Conservation (phyloP, 2,888 invertebrate species). For the Monoplex corrugatus region DNA sequence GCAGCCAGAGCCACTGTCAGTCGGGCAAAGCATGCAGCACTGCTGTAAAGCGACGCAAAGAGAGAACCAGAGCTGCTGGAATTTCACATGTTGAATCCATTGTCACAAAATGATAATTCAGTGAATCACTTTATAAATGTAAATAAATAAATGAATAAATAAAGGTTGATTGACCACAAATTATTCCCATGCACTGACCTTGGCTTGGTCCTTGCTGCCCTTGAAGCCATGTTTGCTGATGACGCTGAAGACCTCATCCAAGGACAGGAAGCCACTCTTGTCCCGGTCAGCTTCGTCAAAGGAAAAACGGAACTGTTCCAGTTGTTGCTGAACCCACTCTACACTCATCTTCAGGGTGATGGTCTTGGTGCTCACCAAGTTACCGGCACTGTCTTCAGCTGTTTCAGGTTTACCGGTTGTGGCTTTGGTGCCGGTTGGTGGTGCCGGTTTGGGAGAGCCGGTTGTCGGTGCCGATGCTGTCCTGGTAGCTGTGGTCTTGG, state of each 20-base stretch:
- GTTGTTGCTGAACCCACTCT: conserved; percentile 68
- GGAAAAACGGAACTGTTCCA: conserved; percentile 68
- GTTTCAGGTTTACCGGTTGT: not conserved
- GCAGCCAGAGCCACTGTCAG: no score
- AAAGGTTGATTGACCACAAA: not conserved
- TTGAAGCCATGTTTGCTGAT: conserved; percentile 68
- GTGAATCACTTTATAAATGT: no score
- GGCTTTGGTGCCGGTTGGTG: not conserved
- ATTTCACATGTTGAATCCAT: no score
- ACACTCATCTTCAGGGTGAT: conserved; percentile 57
- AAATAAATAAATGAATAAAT: not conserved
- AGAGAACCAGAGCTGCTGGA: no score
- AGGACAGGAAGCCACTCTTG: conserved; percentile 69
- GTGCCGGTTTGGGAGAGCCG: no score
- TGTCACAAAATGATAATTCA: no score
- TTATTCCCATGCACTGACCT: conserved; percentile 58
- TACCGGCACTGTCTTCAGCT: not conserved
- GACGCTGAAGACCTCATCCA: conserved; percentile 65
- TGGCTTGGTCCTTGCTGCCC: conserved; percentile 67
- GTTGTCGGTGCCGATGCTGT: not conserved
- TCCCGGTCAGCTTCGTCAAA: conserved; percentile 72
- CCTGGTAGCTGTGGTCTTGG: conserved; percentile 14
- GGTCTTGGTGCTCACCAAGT: conserved; percentile 29
- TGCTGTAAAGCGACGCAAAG: no score
- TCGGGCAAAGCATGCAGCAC: no score